Evolutionary conservation across 2,888 invertebrate genomes (phyloP).

Genomic region (Aradus depressus): DNA sequence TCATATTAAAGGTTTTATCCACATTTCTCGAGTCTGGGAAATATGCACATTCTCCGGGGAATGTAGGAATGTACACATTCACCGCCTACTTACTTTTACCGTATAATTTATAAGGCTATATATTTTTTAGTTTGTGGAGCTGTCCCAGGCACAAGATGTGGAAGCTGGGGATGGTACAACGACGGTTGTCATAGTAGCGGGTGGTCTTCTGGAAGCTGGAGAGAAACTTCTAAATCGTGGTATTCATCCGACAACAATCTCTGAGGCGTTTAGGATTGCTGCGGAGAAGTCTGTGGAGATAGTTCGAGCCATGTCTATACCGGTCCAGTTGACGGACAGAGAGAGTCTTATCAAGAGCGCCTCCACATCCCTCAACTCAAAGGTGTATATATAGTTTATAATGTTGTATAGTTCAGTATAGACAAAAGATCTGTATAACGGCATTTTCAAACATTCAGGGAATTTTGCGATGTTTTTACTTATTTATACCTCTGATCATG

Average conservation of each 20-base stretch:
- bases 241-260: conserved; percentile 94
- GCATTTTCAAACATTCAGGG: too few species aligned
- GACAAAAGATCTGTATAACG: too few species aligned
- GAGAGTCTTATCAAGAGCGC: conserved; percentile 85
- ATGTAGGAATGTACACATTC: too few species aligned
- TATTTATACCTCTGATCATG: too few species aligned
- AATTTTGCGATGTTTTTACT: too few species aligned
- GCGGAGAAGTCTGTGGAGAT: conserved; percentile 64
- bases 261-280: conserved; percentile 90
- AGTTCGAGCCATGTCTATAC: conserved; percentile 70
- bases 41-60: too few species aligned
- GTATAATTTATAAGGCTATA: too few species aligned
- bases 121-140: conserved; percentile 67
- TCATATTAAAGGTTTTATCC: too few species aligned
- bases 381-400: conserved; percentile 42
- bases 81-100: too few species aligned
- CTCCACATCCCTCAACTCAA: conserved; percentile 95
- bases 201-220: conserved; percentile 87
- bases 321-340: conserved; percentile 74
- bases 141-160: conserved; percentile 96
- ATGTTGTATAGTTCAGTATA: too few species aligned
- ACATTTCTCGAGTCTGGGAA: too few species aligned
- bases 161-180: conserved; percentile 99
- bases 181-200: conserved; percentile 94
- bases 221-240: conserved; percentile 85